Base-by-base conservation (phyloP, 92 coral and sea anemone species). In the Hydrozoanthus gracilis region DNA sequence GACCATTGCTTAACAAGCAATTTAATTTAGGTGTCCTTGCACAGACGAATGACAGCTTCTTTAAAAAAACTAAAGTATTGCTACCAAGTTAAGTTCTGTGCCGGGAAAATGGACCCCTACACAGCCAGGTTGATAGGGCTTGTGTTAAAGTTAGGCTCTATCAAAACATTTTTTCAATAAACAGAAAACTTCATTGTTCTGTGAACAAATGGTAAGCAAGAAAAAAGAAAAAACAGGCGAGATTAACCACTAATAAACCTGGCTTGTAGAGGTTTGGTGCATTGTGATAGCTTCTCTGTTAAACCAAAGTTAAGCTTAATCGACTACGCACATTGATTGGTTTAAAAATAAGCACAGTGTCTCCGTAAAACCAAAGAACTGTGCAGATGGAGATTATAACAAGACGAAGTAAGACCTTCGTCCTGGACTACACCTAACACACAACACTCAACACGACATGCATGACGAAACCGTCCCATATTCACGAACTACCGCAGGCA, bases 361-460 rank as follows among this genome's bases (percentile, higher is more conserved):
- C n/a, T 80, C 35, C 66, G 74, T 66, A 48, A 1, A 79, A 79
- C 84, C 56, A 79, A 79, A 79, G 48, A 80, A 49, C 85, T 80
- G 73, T 52, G 74, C 66, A n/a, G 74, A 65, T 80, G 85, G 74
- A 49, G 47, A n/a, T 5, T 64, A 64, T 0, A 27, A 64, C 60
- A 80, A 48, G 74, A 80, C 46, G 74, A 79, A 60, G 45, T 12
- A 55, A 14, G 27, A 55, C 3, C 51, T 7, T 56, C 46, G 12
- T 11, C 55, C 48, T 58, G 3, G 44, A 27, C 73, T 68, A 68
- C 27, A 27, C 44, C 73, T 68, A 68, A 68, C 13, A 8, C 13
- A 68, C n/a, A 68, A 35, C 73, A 68, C 49, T 27, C 48, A 3
- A 20, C 27, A 5, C 12, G 46, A 68, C 39, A 27, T 27, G 39